A percentile compares a stretch with the other conserved stretches of the same genome.
phyloP scores from a whole-genome alignment of 2,888 invertebrate species.

The Drosophila conformis region DNA sequence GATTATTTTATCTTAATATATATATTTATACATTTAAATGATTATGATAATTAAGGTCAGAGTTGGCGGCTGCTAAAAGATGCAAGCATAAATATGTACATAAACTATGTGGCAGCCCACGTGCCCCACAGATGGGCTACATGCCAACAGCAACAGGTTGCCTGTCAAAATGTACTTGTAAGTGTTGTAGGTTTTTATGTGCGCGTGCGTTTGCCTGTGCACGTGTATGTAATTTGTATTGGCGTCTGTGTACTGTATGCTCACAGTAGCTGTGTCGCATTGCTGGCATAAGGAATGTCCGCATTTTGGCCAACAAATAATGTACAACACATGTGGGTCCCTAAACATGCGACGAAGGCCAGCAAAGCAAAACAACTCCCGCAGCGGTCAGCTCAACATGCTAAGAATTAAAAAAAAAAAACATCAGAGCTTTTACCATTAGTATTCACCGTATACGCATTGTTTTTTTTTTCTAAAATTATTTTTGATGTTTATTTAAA shows the following conservation, averaged over 20 bases:
- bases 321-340: slow-evolving; percentile 33
- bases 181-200: slow-evolving; percentile 31
- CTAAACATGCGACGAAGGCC: slow-evolving; percentile 50
- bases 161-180: slow-evolving; percentile 14
- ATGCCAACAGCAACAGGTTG: slow-evolving; percentile 72
- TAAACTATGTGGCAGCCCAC: slow-evolving; percentile 7
- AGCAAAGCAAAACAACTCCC: slow-evolving; percentile 28
- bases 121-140: not conserved
- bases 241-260: slow-evolving; percentile 15
- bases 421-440: not conserved
- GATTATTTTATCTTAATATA: slow-evolving; percentile 1
- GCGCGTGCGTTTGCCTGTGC: slow-evolving; percentile 42
- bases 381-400: slow-evolving; percentile 1
- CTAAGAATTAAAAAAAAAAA: not conserved
- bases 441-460: not conserved
- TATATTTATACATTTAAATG: slow-evolving; percentile 10
- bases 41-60: slow-evolving; percentile 45
- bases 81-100: slow-evolving; percentile 22
- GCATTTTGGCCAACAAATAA: slow-evolving; percentile 36
- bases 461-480: not conserved
- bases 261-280: slow-evolving; percentile 51
- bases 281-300: slow-evolving; percentile 56
- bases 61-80: not conserved
- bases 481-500: not conserved
- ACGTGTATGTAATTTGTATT: slow-evolving; percentile 36